phyloP scores from a whole-genome alignment of 2,888 invertebrate species.

The Congeria kusceri region DNA sequence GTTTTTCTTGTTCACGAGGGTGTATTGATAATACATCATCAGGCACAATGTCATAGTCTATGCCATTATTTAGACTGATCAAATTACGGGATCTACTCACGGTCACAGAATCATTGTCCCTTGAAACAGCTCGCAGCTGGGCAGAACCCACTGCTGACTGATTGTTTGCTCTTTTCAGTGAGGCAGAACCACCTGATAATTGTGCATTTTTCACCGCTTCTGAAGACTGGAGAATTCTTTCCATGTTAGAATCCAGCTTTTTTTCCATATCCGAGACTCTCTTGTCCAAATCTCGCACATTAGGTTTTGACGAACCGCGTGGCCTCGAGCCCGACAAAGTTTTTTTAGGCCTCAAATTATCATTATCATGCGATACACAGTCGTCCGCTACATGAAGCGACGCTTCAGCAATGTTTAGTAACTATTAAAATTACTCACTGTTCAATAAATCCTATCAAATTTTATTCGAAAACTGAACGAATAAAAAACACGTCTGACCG shows the following conservation, averaged over 20 bases:
- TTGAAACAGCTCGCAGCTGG: neutral
- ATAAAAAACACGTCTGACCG: constrained; percentile 6
- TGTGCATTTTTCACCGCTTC: constrained; percentile 3
- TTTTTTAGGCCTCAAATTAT: no score
- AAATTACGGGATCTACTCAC: neutral
- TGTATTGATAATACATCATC: constrained; percentile 8
- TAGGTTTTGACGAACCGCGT: no score
- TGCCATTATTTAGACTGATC: constrained; percentile 1
- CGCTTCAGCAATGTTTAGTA: no score
- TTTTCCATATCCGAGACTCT: neutral
- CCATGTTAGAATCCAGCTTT: neutral
- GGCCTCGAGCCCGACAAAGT: no score
- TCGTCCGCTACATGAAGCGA: no score
- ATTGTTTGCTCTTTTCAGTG: neutral
- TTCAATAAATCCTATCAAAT: no score
- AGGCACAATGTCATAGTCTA: constrained; percentile 4
- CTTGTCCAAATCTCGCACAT: neutral
- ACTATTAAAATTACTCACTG: no score
- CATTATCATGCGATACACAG: no score
- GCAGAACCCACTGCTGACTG: constrained; percentile 4
- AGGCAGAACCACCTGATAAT: constrained; percentile 7
- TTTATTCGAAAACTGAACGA: no score
- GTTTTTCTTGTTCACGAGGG: neutral
- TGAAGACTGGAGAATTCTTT: neutral
- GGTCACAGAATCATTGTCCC: no score